Evolutionary conservation across 2,113 vertebrate species (phyloP).

Genomic region (Catharus bicknelli): DNA sequence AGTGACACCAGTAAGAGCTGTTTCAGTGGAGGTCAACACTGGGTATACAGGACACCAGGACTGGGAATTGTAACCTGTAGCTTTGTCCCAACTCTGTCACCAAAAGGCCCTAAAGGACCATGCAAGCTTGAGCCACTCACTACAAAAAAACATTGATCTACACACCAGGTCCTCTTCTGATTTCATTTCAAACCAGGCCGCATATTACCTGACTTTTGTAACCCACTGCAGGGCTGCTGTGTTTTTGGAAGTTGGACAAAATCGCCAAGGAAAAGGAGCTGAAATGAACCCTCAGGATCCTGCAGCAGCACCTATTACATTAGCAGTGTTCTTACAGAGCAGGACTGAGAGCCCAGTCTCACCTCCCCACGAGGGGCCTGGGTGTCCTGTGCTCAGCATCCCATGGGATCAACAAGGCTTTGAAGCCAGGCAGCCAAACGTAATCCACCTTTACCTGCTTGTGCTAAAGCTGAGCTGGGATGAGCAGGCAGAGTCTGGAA

Average conservation of each 20-base stretch:
- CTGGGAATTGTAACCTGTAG: not conserved
- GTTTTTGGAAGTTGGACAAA: too few species aligned
- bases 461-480: not conserved
- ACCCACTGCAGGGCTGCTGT: not conserved
- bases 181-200: not conserved
- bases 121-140: not conserved
- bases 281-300: not conserved
- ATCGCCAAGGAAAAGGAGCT: not conserved
- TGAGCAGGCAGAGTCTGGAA: not conserved
- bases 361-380: fast-evolving
- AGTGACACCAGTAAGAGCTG: not conserved
- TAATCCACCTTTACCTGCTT: not conserved
- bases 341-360: not conserved
- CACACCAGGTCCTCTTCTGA: not conserved
- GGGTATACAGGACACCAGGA: not conserved
- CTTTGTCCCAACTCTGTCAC: not conserved
- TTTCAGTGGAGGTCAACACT: fast-evolving
- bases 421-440: not conserved
- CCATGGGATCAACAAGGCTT: not conserved
- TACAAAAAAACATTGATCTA: not conserved
- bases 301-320: not conserved
- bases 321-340: fast-evolving
- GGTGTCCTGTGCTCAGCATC: not conserved
- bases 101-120: not conserved
- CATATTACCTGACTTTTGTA: fast-evolving